Percentiles rank a stretch among this genome's conserved stretches.
Evolutionary conservation across 2,797 vertebrate genomes (phyloP).

Genomic region (Smutsia temminckii): DNA sequence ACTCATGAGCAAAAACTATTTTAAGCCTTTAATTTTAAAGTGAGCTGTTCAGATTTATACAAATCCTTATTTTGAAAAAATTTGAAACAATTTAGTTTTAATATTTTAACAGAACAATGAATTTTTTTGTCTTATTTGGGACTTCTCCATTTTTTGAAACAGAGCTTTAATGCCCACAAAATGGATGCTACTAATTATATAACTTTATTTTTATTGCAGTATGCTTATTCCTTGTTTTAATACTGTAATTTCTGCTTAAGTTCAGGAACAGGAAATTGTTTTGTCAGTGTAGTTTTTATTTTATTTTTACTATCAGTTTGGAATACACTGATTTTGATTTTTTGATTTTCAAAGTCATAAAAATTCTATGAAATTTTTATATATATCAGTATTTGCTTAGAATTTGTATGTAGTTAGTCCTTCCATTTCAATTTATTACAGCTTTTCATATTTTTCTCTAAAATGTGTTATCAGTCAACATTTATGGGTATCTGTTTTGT

Average conservation of each 20-base stretch:
- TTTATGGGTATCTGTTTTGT: background rate
- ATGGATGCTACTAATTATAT: background rate
- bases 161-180: conserved; percentile 34
- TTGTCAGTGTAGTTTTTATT: background rate
- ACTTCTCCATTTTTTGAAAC: conserved; percentile 12
- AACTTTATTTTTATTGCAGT: background rate
- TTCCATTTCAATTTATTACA: conserved; percentile 25
- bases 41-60: background rate
- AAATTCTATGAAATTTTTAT: background rate
- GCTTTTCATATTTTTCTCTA: conserved; percentile 36
- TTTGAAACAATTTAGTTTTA: conserved; percentile 32
- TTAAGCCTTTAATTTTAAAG: conserved; percentile 45
- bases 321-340: background rate
- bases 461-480: background rate
- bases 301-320: background rate
- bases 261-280: background rate
- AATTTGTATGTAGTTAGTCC: background rate
- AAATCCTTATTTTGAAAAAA: background rate
- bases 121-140: conserved; percentile 5
- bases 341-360: conserved; percentile 22
- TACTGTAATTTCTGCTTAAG: background rate
- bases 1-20: background rate
- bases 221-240: conserved; percentile 35
- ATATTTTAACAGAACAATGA: background rate
- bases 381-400: background rate